Conservation (phyloP, 2,888 invertebrate genomes). For the Papilio elwesi region DNA sequence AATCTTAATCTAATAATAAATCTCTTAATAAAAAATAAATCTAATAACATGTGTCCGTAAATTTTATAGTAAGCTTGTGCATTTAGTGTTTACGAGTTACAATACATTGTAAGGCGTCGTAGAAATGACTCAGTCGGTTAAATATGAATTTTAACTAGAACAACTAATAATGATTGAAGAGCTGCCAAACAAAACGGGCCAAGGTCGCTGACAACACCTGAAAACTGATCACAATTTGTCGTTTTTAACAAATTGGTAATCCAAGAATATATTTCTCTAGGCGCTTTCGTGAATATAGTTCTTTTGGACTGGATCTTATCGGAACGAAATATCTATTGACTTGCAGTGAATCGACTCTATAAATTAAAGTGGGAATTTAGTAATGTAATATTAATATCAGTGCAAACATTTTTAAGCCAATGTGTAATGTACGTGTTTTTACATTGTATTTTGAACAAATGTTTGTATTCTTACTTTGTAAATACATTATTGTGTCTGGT, state of each 20-base stretch:
- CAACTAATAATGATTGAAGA: constrained; percentile 36
- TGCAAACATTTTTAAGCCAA: constrained; percentile 13
- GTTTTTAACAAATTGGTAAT: constrained; percentile 6
- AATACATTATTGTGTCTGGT: constrained; percentile 22
- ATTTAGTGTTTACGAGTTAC: constrained; percentile 8
- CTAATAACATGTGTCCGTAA: not conserved
- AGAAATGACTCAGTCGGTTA: constrained; percentile 33
- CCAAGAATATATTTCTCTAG: not conserved
- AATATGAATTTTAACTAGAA: constrained; percentile 36
- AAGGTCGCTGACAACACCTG: constrained; percentile 26
- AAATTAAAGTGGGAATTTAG: constrained; percentile 3
- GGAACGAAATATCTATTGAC: not conserved
- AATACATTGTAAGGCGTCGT: constrained; percentile 15
- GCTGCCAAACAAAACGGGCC: constrained; percentile 34
- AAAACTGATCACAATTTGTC: constrained; percentile 6
- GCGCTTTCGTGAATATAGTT: not conserved
- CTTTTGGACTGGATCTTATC: constrained; percentile 6
- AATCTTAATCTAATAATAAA: too few species aligned
- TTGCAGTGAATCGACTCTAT: constrained; percentile 1
- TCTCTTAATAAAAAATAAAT: too few species aligned
- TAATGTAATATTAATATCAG: constrained; percentile 7
- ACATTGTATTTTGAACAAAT: constrained; percentile 12
- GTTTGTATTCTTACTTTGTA: constrained; percentile 23
- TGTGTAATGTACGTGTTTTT: constrained; percentile 4
- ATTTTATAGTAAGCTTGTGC: not conserved